These are phyloP conservation scores for Aythya baeri DNA, from an alignment of 2,113 vertebrate genomes.

Conservation along the genomic window DNA sequence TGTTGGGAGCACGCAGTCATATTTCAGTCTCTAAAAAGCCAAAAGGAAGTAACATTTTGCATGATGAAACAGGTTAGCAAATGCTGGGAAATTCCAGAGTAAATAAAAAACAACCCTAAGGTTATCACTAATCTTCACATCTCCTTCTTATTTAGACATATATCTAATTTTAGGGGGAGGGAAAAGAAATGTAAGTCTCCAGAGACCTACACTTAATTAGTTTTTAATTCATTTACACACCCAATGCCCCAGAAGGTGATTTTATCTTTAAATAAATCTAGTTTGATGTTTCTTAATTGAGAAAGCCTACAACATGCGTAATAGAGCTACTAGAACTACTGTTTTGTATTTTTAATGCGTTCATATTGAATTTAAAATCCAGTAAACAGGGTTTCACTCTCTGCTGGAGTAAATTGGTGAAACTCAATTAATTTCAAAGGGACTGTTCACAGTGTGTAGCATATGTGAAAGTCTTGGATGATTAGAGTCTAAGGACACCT, in stretches of 20 bases:
- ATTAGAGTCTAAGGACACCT: constrained; percentile 22
- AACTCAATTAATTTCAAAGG: constrained; percentile 41
- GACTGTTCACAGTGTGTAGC: not conserved
- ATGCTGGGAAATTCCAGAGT: not conserved
- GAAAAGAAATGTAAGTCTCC: constrained; percentile 7
- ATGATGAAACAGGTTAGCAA: not conserved
- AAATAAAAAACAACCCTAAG: not conserved
- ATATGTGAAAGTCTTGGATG: not conserved
- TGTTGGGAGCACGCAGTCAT: not conserved
- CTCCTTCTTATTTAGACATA: not conserved
- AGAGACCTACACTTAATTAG: constrained; percentile 21
- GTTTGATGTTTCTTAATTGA: constrained; percentile 38
- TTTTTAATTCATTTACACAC: constrained; percentile 42
- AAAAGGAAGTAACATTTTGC: not conserved
- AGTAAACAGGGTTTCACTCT: constrained; percentile 29
- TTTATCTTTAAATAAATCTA: constrained; percentile 56
- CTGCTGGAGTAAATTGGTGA: constrained; percentile 49
- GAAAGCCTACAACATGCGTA: not conserved
- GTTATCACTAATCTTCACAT: constrained; percentile 27
- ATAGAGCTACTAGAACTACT: not conserved
- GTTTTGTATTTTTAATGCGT: constrained; percentile 13
- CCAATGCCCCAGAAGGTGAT: not conserved
- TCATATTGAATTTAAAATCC: constrained; percentile 30
- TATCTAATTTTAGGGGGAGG: constrained; percentile 35
- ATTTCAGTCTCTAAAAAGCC: not conserved